These are phyloP conservation scores for Steinernema carpocapsae DNA, from an alignment of 2,888 invertebrate genomes.

Conservation along the genomic window DNA sequence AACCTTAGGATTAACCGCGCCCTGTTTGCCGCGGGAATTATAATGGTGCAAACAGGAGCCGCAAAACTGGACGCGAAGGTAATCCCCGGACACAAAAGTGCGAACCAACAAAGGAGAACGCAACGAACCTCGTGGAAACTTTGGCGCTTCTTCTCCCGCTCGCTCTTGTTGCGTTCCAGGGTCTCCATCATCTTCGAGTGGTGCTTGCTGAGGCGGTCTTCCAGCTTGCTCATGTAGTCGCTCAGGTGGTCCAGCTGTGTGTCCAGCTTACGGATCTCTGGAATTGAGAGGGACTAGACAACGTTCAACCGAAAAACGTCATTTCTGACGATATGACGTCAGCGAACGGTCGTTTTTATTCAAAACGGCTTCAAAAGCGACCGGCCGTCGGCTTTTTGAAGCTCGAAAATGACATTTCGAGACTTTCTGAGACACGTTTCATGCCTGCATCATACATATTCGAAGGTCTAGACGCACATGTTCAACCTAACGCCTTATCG, in stretches of 20 bases:
- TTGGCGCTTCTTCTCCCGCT: constrained; percentile 65
- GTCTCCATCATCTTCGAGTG: constrained; percentile 64
- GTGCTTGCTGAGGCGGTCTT: constrained; percentile 55
- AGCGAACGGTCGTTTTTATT: too few relatives aligned
- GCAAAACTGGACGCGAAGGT: neutral
- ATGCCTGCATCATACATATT: too few relatives aligned
- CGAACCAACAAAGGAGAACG: constrained; percentile 14
- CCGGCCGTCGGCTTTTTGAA: neutral
- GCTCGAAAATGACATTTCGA: neutral
- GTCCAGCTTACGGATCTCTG: constrained; percentile 67
- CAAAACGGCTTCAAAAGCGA: neutral
- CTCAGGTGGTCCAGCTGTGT: constrained; percentile 67
- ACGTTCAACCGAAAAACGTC: too few relatives aligned
- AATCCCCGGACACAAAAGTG: neutral
- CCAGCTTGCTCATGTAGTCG: constrained; percentile 67
- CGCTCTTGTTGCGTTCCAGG: constrained; percentile 63
- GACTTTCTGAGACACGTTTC: too few relatives aligned
- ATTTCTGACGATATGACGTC: too few relatives aligned
- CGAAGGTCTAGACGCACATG: too few relatives aligned
- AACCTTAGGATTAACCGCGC: constrained; percentile 16
- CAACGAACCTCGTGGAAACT: constrained; percentile 65
- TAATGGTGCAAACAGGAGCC: constrained; percentile 3
- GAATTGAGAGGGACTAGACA: constrained; percentile 36
- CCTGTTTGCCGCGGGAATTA: constrained; percentile 34
- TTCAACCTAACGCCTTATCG: too few relatives aligned